Conservation (phyloP, 2,797 vertebrate species). For the Brachyalestes nurse region DNA sequence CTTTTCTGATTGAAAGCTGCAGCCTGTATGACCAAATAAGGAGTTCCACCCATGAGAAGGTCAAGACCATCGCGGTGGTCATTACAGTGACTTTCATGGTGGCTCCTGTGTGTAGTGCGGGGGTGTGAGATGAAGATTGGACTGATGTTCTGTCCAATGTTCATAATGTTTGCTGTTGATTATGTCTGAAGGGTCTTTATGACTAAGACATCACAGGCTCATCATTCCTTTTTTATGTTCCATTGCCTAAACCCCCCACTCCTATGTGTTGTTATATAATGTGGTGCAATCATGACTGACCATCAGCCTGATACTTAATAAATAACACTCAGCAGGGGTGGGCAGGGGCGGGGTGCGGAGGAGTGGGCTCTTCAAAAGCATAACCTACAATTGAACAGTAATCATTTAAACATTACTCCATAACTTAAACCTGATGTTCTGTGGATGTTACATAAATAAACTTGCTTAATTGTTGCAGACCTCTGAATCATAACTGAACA, state of each 20-base stretch:
- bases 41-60: not conserved
- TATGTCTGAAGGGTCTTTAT: not conserved
- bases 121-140: not conserved
- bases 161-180: not conserved
- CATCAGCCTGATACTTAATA: not conserved
- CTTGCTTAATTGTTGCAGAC: not conserved
- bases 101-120: not conserved
- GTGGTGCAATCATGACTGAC: not conserved
- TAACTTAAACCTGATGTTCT: slow-evolving; percentile 9
- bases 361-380: not conserved
- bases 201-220: not conserved
- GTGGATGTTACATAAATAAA: not conserved
- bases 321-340: not conserved
- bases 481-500: not conserved
- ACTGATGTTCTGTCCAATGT: not conserved
- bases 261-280: not conserved
- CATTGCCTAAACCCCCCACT: not conserved
- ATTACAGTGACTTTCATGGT: slow-evolving; percentile 6
- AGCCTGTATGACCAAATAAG: not conserved
- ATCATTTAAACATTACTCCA: not conserved
- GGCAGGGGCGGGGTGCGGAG: too few relatives aligned
- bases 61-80: not conserved
- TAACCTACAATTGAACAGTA: not conserved
- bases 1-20: not conserved
- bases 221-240: not conserved